Conservation (phyloP, 2,888 invertebrate genomes). For the Drosophila anomalata region DNA sequence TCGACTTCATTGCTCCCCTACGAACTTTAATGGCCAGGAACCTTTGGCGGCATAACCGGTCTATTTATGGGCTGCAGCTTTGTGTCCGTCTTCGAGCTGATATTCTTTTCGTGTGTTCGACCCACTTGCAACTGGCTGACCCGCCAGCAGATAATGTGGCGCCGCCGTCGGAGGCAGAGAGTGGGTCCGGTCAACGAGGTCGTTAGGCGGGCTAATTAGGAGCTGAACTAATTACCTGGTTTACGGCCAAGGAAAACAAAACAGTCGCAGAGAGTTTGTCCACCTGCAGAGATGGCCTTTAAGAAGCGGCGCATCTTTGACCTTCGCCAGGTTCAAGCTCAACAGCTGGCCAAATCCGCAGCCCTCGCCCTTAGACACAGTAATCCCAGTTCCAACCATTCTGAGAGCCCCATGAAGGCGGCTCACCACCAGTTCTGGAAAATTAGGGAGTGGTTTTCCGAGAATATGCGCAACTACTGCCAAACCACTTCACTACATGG, state of each 20-base stretch:
- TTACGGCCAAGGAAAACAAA: background rate
- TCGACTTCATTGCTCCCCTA: constrained; percentile 6
- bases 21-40: constrained; percentile 84
- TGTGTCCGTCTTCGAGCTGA: constrained; percentile 87
- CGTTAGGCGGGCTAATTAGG: constrained; percentile 57
- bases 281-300: constrained; percentile 51
- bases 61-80: constrained; percentile 89
- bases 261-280: constrained; percentile 16
- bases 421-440: constrained; percentile 15
- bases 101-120: constrained; percentile 83
- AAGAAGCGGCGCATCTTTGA: constrained; percentile 71
- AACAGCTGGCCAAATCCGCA: constrained; percentile 30
- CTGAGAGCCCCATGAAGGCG: background rate
- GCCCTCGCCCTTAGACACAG: background rate
- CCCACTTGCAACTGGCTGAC: constrained; percentile 79
- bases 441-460: constrained; percentile 75
- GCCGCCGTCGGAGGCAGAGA: constrained; percentile 47
- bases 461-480: constrained; percentile 86
- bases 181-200: constrained; percentile 17
- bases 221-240: constrained; percentile 1
- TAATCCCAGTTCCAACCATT: background rate
- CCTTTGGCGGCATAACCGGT: constrained; percentile 89
- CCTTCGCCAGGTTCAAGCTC: constrained; percentile 55
- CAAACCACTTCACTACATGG: constrained; percentile 89
- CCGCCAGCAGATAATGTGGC: constrained; percentile 67